These are phyloP conservation scores for Noctua janthina DNA, from an alignment of 2,888 invertebrate species.

Conservation along the genomic window DNA sequence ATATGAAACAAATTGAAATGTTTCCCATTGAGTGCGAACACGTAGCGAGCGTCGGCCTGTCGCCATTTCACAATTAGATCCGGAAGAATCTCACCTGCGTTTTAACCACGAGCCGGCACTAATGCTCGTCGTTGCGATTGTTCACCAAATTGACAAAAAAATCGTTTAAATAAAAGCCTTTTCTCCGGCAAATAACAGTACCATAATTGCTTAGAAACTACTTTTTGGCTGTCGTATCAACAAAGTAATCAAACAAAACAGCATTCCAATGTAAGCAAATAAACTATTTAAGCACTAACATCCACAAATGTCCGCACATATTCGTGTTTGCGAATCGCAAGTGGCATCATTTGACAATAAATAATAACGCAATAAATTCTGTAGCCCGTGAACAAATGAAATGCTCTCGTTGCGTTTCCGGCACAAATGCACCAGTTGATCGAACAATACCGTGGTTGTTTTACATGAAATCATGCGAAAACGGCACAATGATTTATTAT, in stretches of 20 bases:
- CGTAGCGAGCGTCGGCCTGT: slow-evolving; percentile 68
- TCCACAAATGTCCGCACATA: slow-evolving; percentile 12
- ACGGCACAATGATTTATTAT: slow-evolving; percentile 74
- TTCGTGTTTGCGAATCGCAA: slow-evolving; percentile 23
- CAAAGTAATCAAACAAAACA: slow-evolving; percentile 41
- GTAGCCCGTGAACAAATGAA: slow-evolving; percentile 59
- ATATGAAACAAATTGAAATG: slow-evolving; percentile 74
- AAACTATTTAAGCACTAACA: slow-evolving; percentile 18
- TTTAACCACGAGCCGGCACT: slow-evolving; percentile 78
- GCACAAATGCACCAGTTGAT: slow-evolving; percentile 70
- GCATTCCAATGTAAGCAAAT: slow-evolving; percentile 46
- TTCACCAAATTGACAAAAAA: slow-evolving; percentile 73
- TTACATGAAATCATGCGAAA: slow-evolving; percentile 83
- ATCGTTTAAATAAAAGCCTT: slow-evolving; percentile 70
- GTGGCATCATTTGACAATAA: slow-evolving; percentile 54
- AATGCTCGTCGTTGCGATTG: slow-evolving; percentile 74
- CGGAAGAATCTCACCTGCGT: slow-evolving; percentile 83
- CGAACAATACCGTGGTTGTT: slow-evolving; percentile 76
- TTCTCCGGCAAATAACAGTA: slow-evolving; percentile 61
- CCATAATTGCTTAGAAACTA: slow-evolving; percentile 57
- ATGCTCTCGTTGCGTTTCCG: slow-evolving; percentile 71
- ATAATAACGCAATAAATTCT: slow-evolving; percentile 56
- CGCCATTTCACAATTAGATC: slow-evolving; percentile 85
- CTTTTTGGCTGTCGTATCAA: slow-evolving; percentile 46
- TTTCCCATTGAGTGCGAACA: slow-evolving; percentile 67